phyloP scores from a whole-genome alignment of 2,797 vertebrate species.

The Brachyrhaphis roseni region DNA sequence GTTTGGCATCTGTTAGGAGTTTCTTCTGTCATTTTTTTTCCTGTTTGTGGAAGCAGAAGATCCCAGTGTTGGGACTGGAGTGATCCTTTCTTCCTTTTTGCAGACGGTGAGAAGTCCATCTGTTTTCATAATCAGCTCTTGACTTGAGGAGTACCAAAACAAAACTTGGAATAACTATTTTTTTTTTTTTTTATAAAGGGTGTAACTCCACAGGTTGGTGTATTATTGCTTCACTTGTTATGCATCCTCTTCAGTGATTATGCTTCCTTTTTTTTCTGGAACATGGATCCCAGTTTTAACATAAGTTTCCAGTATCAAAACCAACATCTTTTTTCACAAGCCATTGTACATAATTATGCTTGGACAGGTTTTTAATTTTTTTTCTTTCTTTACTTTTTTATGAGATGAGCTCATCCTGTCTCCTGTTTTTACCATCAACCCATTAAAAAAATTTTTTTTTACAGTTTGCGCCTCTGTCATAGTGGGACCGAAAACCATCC shows the following conservation, averaged over 20 bases:
- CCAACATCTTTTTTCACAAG: background rate
- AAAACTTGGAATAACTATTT: conserved; percentile 33
- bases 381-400: background rate
- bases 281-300: background rate
- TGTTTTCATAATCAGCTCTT: conserved; percentile 14
- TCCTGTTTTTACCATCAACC: background rate
- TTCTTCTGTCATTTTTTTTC: conserved; percentile 8
- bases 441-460: background rate
- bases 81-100: conserved; percentile 13
- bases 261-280: conserved; percentile 13
- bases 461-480: background rate
- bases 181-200: conserved; percentile 2
- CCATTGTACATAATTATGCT: background rate
- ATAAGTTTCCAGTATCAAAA: background rate
- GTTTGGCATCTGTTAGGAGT: conserved; percentile 42
- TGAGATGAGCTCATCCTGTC: background rate
- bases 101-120: conserved; percentile 54
- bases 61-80: conserved; percentile 17
- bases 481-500: background rate
- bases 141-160: conserved; percentile 25
- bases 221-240: conserved; percentile 30
- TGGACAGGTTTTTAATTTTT: too few species aligned
- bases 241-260: conserved; percentile 15
- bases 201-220: conserved; percentile 57
- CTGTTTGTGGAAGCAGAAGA: conserved; percentile 23